Evolutionary conservation across 2,888 invertebrate genomes (phyloP).

Genomic region (Clunio marinus): DNA sequence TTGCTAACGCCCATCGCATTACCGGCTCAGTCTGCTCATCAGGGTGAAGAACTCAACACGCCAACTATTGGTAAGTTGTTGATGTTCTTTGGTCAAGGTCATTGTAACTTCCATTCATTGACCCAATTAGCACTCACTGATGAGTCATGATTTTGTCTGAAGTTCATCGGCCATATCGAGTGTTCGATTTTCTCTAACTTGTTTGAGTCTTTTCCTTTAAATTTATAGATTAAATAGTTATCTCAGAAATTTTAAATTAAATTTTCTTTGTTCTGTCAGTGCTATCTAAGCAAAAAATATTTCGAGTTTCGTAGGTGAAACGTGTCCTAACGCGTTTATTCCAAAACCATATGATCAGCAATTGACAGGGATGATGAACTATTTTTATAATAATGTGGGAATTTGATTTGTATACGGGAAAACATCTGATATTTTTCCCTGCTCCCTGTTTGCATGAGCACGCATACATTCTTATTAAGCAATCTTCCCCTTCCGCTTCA

Average conservation of each 20-base stretch:
- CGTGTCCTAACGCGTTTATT: conserved; percentile 17
- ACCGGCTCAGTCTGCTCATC: conserved; percentile 6
- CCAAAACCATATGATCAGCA: no score
- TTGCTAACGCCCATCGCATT: conserved; percentile 3
- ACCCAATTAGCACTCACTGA: neutral
- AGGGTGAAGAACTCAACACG: conserved; percentile 35
- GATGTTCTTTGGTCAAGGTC: neutral
- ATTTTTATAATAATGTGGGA: no score
- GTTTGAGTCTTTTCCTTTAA: neutral
- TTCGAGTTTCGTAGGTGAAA: neutral
- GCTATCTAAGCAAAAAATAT: neutral
- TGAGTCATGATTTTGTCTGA: neutral
- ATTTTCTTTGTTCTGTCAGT: neutral
- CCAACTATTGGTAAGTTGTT: conserved; percentile 31
- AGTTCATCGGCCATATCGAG: no score
- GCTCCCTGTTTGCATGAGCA: no score
- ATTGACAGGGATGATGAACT: no score
- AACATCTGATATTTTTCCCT: no score
- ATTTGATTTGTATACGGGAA: no score
- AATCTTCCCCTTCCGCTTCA: no score
- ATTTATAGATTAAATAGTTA: no score
- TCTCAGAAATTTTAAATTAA: no score
- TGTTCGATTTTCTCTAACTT: neutral
- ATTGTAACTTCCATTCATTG: neutral
- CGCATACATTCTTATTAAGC: no score